A percentile compares a stretch with the other conserved stretches of the same genome.
These are phyloP conservation scores for Pseudopleuronectes americanus DNA, from an alignment of 2,797 vertebrate species.

Conservation along the genomic window DNA sequence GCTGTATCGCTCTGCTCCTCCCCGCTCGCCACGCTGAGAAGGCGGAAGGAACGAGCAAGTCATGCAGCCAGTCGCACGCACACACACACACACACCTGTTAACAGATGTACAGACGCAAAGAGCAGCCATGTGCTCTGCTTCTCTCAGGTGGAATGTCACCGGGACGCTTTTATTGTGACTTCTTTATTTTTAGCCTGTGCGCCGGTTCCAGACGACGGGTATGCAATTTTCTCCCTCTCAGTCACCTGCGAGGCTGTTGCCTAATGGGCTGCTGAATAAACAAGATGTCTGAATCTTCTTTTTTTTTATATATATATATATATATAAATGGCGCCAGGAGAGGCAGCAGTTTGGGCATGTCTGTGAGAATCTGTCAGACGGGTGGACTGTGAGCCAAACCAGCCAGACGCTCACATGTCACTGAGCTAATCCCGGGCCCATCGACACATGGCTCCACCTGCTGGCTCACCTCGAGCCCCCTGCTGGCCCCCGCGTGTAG, in stretches of 20 bases:
- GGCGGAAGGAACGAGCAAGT: slow-evolving; percentile 45
- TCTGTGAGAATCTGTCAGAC: slow-evolving; percentile 67
- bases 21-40: slow-evolving; percentile 25
- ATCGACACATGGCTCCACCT: slow-evolving; percentile 12
- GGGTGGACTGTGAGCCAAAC: slow-evolving; percentile 53
- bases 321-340: slow-evolving; percentile 42
- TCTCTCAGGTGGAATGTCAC: slow-evolving; percentile 33
- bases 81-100: slow-evolving; percentile 54
- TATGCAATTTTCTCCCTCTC: slow-evolving; percentile 53
- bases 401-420: slow-evolving; percentile 51
- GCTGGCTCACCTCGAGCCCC: slow-evolving; percentile 57
- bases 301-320: slow-evolving; percentile 19
- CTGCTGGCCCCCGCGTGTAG: slow-evolving; percentile 52
- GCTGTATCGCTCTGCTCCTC: slow-evolving; percentile 29
- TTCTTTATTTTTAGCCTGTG: slow-evolving; percentile 45
- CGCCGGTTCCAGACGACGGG: slow-evolving; percentile 38
- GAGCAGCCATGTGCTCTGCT: slow-evolving; percentile 22
- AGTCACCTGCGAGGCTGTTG: slow-evolving; percentile 55
- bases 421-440: slow-evolving; percentile 50
- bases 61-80: slow-evolving; percentile 15
- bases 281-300: slow-evolving; percentile 35
- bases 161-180: slow-evolving; percentile 14
- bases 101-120: slow-evolving; percentile 36
- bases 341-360: slow-evolving; percentile 54
- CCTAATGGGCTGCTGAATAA: slow-evolving; percentile 29